Evolutionary conservation across 2,888 invertebrate genomes (phyloP).

Genomic region (Electrophaes corylata): DNA sequence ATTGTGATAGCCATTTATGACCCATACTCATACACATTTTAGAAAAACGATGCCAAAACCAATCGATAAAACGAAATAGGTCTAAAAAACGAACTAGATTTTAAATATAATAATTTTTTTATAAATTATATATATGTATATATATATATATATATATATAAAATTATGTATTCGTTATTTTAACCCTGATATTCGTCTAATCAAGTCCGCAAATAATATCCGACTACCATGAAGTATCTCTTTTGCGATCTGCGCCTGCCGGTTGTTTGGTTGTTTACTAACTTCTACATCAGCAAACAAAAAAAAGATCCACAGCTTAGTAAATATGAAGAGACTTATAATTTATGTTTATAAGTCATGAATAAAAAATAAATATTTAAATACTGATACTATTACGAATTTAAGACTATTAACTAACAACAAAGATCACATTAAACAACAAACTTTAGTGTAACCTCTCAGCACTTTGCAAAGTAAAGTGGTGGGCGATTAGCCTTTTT

Average conservation of each 20-base stretch:
- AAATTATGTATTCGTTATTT: constrained; percentile 64
- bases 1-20: too few relatives aligned
- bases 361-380: neutral
- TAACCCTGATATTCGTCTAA: constrained; percentile 74
- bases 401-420: constrained; percentile 1
- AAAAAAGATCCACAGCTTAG: constrained; percentile 15
- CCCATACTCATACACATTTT: too few relatives aligned
- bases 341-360: neutral
- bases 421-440: too few relatives aligned
- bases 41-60: neutral
- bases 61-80: neutral
- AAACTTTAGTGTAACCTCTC: constrained; percentile 16
- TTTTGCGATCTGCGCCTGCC: constrained; percentile 19
- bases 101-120: constrained; percentile 55
- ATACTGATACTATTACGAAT: neutral
- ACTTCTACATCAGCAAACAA: constrained; percentile 16
- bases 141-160: too few relatives aligned
- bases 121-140: too few relatives aligned
- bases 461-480: constrained; percentile 1
- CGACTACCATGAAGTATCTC: constrained; percentile 12
- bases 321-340: neutral
- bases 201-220: constrained; percentile 40
- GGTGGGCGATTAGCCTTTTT: neutral
- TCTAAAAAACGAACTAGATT: constrained; percentile 39
- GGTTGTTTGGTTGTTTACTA: constrained; percentile 2